Base-by-base conservation (phyloP, 2,113 vertebrate species). In the Tylochromis polylepis region DNA sequence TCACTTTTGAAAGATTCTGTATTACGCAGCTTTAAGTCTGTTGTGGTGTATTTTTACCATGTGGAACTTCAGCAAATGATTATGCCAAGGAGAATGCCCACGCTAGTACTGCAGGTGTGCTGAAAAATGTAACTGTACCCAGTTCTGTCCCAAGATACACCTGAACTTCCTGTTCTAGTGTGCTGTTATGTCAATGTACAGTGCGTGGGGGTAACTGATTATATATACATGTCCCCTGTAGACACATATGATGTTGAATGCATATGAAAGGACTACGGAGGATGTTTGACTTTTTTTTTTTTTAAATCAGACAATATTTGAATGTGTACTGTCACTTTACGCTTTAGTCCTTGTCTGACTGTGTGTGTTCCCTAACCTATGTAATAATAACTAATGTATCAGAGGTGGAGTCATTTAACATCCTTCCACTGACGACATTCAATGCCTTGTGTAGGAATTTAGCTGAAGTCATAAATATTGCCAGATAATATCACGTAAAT, bases 401-500 rank as follows among this genome's bases (percentile, higher is more conserved):
- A 87, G 82, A 89, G 81, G 75, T 91, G 38, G 24, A 58, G 83
- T 82, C 84, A 58, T 87, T 79, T 82, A 77, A 82, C 82, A 87
- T 83, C 46, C 53, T 85, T 38, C 43, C 59, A 82, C 49, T 46
- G 18, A 79, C 59, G 83, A 82, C 80, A 55, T 82, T 38, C 18
- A 62, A 83, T 34, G 89, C 84, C 88, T 83, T 81, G 62, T 87
- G 62, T 87, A 91, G 80, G 57, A 60, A 82, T 81, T 77, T 43
- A 91, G 70, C 88, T 60, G 83, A 85, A 60, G 81, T 83, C 38
- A 85, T 65, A 79, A 51, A 81, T 89, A 89, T 90, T 67, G 84
- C 56, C 83, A 88, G 65, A 87, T 83, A 88, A 79, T 4, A 2
- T 91, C 62, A 83, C 87, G 78, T 94, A 93, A 92, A 92, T 90